Evolutionary conservation across 2,113 vertebrate species (phyloP), one percentile per base, ranked within the genome.

Genomic region (Colossoma macropomum): DNA sequence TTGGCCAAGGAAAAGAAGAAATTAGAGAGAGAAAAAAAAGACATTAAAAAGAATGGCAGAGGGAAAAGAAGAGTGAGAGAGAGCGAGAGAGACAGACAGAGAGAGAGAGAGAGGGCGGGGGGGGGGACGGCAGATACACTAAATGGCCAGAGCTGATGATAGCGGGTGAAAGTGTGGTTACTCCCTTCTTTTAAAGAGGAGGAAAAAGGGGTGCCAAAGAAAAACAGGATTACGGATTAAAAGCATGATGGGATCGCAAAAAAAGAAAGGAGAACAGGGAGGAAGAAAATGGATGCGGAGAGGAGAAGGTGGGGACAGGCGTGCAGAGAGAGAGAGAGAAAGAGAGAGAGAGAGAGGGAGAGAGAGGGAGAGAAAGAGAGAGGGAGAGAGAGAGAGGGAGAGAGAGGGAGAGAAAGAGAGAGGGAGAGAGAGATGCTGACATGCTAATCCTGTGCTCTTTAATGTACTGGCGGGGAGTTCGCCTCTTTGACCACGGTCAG

Each of bases 111-210:
- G 41, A 45, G 10, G 8, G 54, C 1, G n/a, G 17, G 15, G 10
- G 8, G 54, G 6, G n/a, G 17, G 15, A 52, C 15, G 73, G 52
- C 15, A 19, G 28, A 21, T 15, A 4, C 3, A 10, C 30, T 69
- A 23, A 48, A 45, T 62, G 65, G 60, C 16, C 59, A 63, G 60
- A 50, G 62, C 10, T 65, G 48, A 52, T 15, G 76, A 66, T 59
- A 77, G n/a, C 34, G 60, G 7, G 27, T 27, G 59, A 66, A 27
- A 78, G 41, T 69, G 34, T 34, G 17, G 16, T 21, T 69, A 38
- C 66, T 69, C 66, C 66, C 66, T 69, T 32, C 32, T 69, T 69
- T 69, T 69, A 69, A 34, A 77, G 17, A 25, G 75, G 62, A 28
- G 48, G 62, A 17, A 66, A 65, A n/a, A 48, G 45, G 52, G 73